Conservation (phyloP, 2,113 vertebrate species). For the Empidonax alnorum region DNA sequence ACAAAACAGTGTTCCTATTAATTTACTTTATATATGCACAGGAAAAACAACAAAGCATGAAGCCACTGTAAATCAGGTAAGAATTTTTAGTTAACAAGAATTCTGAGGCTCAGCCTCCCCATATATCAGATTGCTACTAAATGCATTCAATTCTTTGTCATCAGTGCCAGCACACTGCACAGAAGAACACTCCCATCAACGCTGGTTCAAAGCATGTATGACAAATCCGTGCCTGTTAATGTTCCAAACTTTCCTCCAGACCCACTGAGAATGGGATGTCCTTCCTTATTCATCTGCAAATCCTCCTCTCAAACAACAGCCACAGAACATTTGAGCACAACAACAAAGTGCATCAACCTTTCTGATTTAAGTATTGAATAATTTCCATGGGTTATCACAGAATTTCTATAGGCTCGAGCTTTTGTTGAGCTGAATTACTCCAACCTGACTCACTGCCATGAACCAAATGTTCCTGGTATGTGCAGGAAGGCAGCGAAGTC, state of each 20-base stretch:
- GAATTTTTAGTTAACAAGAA: neutral
- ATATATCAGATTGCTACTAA: neutral
- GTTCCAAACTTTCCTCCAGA: neutral
- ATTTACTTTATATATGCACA: neutral
- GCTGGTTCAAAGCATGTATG: neutral
- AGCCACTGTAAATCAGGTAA: neutral
- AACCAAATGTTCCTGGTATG: neutral
- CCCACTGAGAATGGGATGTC: neutral
- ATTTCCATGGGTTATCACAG: neutral
- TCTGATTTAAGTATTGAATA: neutral
- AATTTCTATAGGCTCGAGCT: neutral
- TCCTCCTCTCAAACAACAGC: neutral
- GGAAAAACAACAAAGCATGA: neutral
- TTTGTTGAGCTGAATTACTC: neutral
- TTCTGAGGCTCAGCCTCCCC: neutral
- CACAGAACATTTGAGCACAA: neutral
- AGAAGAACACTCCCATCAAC: neutral
- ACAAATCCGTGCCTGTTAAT: neutral
- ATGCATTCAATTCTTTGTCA: neutral
- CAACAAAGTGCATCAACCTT: neutral
- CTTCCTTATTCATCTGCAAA: constrained; percentile 6
- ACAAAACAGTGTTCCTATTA: neutral
- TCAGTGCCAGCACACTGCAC: neutral
- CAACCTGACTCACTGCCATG: neutral
- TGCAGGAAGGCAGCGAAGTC: neutral